Conservation (phyloP, 2,113 vertebrate species). For the Conger conger region DNA sequence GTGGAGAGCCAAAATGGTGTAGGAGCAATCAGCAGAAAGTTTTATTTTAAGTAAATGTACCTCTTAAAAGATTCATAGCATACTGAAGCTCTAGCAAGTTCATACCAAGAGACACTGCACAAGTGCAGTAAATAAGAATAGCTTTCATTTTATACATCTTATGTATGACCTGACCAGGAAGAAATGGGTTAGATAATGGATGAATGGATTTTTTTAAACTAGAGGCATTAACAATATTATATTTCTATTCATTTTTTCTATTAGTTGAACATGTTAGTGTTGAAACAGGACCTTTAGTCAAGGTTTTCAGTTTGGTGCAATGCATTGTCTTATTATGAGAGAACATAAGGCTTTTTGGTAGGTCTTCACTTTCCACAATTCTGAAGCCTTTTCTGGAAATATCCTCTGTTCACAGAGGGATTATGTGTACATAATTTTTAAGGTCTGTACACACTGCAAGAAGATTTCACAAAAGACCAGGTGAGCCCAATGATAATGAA, state of each 20-base stretch:
- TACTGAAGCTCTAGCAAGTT: neutral
- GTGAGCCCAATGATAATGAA: too few relatives aligned
- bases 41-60: slow-evolving; percentile 2
- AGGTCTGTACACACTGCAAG: neutral
- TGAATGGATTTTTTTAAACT: too few relatives aligned
- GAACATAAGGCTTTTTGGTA: neutral
- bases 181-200: too few relatives aligned
- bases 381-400: neutral
- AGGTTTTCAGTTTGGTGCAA: neutral
- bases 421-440: neutral
- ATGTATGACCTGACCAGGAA: too few relatives aligned
- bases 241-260: too few relatives aligned
- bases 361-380: too few relatives aligned
- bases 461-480: neutral
- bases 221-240: too few relatives aligned
- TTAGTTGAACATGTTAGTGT: too few relatives aligned
- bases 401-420: neutral
- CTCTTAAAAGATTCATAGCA: slow-evolving; percentile 9
- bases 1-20: neutral
- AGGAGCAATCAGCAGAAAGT: neutral
- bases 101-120: neutral
- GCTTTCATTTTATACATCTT: neutral
- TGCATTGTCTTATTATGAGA: neutral
- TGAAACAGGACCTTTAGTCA: neutral
- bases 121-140: neutral